phyloP scores from a whole-genome alignment of 2,113 vertebrate species.

The Notothenia rossii region DNA sequence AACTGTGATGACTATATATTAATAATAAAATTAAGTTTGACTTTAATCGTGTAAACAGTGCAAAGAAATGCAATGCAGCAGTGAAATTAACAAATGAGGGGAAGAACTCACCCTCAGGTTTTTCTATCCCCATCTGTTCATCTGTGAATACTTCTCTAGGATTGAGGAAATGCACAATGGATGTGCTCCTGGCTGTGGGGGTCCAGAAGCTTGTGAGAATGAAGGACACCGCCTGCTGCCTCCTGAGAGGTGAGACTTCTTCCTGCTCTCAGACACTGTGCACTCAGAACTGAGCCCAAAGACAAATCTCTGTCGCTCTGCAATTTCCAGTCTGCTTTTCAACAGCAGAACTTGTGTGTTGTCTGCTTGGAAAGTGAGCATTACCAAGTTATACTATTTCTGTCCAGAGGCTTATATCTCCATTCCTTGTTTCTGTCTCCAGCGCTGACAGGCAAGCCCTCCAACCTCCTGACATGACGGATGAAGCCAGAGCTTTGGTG shows the following conservation, averaged over 20 bases:
- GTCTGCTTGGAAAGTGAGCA: slow-evolving; percentile 14
- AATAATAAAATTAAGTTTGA: neutral
- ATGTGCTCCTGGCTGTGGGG: neutral
- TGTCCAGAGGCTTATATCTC: slow-evolving; percentile 27
- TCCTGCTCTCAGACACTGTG: slow-evolving; percentile 5
- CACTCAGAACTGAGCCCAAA: slow-evolving; percentile 8
- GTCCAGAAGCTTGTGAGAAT: slow-evolving; percentile 1
- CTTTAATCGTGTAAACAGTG: no score
- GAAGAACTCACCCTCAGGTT: slow-evolving; percentile 2
- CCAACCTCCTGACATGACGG: slow-evolving; percentile 4
- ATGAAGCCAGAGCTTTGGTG: slow-evolving; percentile 23
- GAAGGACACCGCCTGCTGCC: slow-evolving; percentile 24
- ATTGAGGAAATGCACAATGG: neutral
- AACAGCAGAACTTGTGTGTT: neutral
- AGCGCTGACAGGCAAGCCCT: slow-evolving; percentile 26
- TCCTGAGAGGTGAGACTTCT: slow-evolving; percentile 32
- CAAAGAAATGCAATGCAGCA: neutral
- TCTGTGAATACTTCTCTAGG: slow-evolving; percentile 11
- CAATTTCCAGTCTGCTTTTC: slow-evolving; percentile 15
- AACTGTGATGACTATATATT: neutral
- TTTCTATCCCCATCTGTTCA: slow-evolving; percentile 1
- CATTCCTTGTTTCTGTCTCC: slow-evolving; percentile 45
- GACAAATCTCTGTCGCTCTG: slow-evolving; percentile 12
- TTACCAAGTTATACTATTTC: slow-evolving; percentile 15
- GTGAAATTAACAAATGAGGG: neutral